Percentiles rank a stretch among this genome's conserved stretches.
phyloP scores from a whole-genome alignment of 2,113 vertebrate genomes.

The Pedionomus torquatus region DNA sequence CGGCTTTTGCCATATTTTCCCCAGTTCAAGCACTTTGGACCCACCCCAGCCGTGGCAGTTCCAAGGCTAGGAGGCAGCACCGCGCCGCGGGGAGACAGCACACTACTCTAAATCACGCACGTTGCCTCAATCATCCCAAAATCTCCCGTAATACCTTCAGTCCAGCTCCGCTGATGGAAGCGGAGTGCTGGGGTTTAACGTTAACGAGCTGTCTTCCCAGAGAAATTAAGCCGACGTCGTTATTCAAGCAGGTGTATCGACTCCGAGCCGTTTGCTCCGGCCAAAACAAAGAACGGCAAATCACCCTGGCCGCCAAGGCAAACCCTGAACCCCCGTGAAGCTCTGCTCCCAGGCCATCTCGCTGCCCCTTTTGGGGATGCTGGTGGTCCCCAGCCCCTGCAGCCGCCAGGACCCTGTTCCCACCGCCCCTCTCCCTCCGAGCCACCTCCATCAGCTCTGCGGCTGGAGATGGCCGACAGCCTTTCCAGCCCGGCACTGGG shows the following conservation, averaged over 20 bases:
- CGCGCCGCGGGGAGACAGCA: background rate
- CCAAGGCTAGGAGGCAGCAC: accelerated
- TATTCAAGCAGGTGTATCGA: background rate
- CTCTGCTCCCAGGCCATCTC: no score
- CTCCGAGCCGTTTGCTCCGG: background rate
- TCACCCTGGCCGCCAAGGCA: accelerated
- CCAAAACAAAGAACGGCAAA: background rate
- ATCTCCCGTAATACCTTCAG: background rate
- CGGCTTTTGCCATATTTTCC: background rate
- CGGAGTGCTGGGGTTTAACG: background rate
- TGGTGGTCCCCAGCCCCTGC: background rate
- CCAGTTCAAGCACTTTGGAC: accelerated
- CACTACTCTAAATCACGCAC: accelerated
- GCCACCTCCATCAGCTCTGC: background rate
- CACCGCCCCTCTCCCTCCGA: background rate
- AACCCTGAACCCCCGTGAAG: no score
- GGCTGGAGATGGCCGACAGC: background rate
- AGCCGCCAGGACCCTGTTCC: background rate
- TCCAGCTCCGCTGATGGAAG: background rate
- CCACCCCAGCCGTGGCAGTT: accelerated
- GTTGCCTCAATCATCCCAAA: background rate
- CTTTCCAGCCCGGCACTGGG: background rate
- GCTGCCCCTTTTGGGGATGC: no score
- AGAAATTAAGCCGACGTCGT: accelerated
- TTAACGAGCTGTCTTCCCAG: background rate